A percentile compares a stretch with the other conserved stretches of the same genome.
phyloP scores from a whole-genome alignment of 2,888 invertebrate genomes.

The Ariolimax columbianus region DNA sequence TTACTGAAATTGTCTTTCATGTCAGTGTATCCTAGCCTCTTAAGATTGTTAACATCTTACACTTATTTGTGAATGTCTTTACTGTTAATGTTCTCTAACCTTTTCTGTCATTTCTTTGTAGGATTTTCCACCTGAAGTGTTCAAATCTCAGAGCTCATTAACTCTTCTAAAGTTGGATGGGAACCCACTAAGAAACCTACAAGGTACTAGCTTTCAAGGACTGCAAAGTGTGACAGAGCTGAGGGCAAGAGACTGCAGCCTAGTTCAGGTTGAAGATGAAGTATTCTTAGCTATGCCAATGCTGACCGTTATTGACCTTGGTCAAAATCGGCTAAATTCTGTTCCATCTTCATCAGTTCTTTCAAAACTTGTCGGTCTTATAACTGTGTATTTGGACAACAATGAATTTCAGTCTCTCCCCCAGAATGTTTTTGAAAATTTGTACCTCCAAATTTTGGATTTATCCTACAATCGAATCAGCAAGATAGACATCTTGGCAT shows the following conservation, averaged over 20 bases:
- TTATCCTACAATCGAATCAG: conserved; percentile 65
- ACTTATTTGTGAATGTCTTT: not conserved
- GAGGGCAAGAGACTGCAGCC: conserved; percentile 60
- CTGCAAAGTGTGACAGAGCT: conserved; percentile 60
- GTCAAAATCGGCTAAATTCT: conserved; percentile 62
- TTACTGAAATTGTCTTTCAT: not conserved
- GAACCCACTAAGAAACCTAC: conserved; percentile 61
- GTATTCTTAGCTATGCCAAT: conserved; percentile 60
- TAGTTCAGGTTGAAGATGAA: conserved; percentile 61
- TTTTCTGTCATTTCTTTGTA: conserved; percentile 5
- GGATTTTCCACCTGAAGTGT: conserved; percentile 59
- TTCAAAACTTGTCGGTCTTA: conserved; percentile 58
- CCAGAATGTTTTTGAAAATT: conserved; percentile 62
- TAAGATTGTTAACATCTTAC: not conserved
- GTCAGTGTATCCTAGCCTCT: not conserved
- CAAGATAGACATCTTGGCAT: conserved; percentile 57
- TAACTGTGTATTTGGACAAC: conserved; percentile 60
- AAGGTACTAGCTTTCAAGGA: conserved; percentile 61
- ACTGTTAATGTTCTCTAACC: not conserved
- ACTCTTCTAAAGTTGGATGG: conserved; percentile 61
- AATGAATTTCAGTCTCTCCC: conserved; percentile 61
- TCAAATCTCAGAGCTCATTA: conserved; percentile 59
- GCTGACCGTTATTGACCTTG: conserved; percentile 63
- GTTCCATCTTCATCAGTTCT: conserved; percentile 60
- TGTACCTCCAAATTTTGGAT: conserved; percentile 62